Percentiles rank a stretch among this genome's conserved stretches.
phyloP scores from a whole-genome alignment of 2,888 invertebrate species.

The Cryptophagus acutangulus region DNA sequence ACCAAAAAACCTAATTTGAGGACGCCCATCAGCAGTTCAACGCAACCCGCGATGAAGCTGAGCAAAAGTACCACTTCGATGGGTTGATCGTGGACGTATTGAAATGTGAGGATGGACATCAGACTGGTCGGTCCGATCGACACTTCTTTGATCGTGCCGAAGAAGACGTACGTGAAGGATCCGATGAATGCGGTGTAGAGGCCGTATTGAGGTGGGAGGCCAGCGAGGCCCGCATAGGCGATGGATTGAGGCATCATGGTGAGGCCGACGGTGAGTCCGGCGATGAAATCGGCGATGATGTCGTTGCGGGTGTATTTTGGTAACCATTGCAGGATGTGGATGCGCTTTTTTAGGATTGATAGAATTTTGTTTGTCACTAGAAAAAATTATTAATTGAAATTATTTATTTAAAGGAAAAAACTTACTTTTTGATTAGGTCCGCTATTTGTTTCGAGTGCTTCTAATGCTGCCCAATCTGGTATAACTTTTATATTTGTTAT shows the following conservation, averaged over 20 bases:
- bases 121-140: constrained; percentile 91
- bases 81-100: constrained; percentile 65
- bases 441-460: too few relatives aligned
- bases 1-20: constrained; percentile 79
- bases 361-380: too few relatives aligned
- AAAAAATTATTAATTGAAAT: too few relatives aligned
- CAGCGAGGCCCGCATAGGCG: constrained; percentile 83
- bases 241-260: constrained; percentile 92
- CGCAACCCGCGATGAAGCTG: constrained; percentile 70
- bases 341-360: constrained; percentile 24
- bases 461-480: too few relatives aligned
- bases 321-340: constrained; percentile 56
- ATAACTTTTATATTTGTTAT: too few relatives aligned
- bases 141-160: constrained; percentile 84
- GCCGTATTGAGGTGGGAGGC: constrained; percentile 83
- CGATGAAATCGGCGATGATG: constrained; percentile 75
- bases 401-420: too few relatives aligned
- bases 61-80: constrained; percentile 70
- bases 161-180: constrained; percentile 79
- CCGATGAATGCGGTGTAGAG: constrained; percentile 87
- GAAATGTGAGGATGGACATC: constrained; percentile 80
- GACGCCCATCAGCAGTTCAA: constrained; percentile 75
- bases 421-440: too few relatives aligned
- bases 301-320: constrained; percentile 62
- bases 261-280: constrained; percentile 83